Base-by-base conservation (phyloP, 2,797 vertebrate genomes). In the Macrochelys suwanniensis region DNA sequence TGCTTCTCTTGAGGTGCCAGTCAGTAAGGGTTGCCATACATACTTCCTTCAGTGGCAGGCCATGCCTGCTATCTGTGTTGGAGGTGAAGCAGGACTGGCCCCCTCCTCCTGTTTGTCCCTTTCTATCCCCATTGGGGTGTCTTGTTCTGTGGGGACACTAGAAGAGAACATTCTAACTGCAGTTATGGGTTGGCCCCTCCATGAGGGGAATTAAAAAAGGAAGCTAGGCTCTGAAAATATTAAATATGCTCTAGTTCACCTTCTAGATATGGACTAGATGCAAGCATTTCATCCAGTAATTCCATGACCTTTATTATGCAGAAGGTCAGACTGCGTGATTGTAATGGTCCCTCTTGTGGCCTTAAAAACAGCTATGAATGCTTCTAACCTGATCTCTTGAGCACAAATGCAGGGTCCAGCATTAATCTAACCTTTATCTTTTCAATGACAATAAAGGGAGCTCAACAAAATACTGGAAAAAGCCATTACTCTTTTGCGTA, bases 1-100 rank as follows among this genome's bases (percentile, higher is more conserved):
- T 9, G 10, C 26, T 50, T 6, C 23, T 28, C 15, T 19, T 0
- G 0, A 80, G 13, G 15, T 61, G 33, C 80, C 89, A 0, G 0
- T 0, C 82, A 33, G 5, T 21, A 56, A 81, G 83, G 4, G 17
- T 12, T 42, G 12, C 5, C 3, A 1, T 78, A 21, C 19, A 11
- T 91, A 49, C 16, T 77, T 37, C 42, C 71, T 90, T 23, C 65
- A n/a, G 7, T 11, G 16, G 23, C 50, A 79, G 15, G 19, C n/a
- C 9, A 53, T 71, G 80, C 87, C 31, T 65, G 12, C 16, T 37
- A 25, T 2, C 15, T 12, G 2, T 37, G 57, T 50, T 50, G 83
- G 16, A 47, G 92, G 57, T 74, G 65, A 47, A 92, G 21, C n/a
- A 33, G 25, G 50, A 47, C 4, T 3, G 5, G 17, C n/a, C 19